A percentile compares a stretch with the other conserved stretches of the same genome.
Evolutionary conservation across 2,888 invertebrate species (phyloP).

Genomic region (Eupithecia tripunctaria): DNA sequence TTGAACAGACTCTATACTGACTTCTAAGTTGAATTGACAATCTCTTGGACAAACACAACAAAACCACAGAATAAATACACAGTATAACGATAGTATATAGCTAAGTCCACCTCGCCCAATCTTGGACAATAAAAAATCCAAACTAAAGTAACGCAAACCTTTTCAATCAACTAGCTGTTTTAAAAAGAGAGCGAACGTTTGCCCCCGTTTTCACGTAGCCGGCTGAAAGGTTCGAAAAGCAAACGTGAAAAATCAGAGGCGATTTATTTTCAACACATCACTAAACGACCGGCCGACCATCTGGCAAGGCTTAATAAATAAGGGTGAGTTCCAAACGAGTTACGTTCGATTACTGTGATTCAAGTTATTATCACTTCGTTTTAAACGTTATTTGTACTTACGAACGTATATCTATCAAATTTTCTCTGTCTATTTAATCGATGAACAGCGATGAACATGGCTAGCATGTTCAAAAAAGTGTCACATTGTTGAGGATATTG

Average conservation of each 20-base stretch:
- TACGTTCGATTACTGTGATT: background rate
- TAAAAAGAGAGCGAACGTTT: conserved; percentile 4
- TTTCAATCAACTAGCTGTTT: background rate
- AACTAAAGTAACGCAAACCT: conserved; percentile 1
- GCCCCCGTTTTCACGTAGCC: conserved; percentile 2
- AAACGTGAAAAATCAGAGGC: conserved; percentile 42
- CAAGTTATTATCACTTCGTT: background rate
- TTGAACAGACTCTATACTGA: too few relatives aligned
- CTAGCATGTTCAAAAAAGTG: too few relatives aligned
- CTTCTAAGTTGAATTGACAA: background rate
- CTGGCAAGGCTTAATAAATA: conserved; percentile 35
- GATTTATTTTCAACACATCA: conserved; percentile 54
- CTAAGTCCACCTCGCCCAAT: background rate
- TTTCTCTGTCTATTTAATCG: too few relatives aligned
- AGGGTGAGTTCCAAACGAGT: conserved; percentile 7
- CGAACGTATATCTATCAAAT: too few relatives aligned
- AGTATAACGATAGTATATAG: too few relatives aligned
- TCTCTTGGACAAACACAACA: background rate
- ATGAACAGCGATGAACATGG: too few relatives aligned
- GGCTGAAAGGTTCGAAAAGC: conserved; percentile 31
- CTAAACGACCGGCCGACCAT: conserved; percentile 49
- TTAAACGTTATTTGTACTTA: background rate
- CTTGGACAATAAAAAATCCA: background rate
- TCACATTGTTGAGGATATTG: too few relatives aligned
- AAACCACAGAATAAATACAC: background rate